Conservation (phyloP, 1,140 invertebrate genomes). For the Drosophila funebris region DNA sequence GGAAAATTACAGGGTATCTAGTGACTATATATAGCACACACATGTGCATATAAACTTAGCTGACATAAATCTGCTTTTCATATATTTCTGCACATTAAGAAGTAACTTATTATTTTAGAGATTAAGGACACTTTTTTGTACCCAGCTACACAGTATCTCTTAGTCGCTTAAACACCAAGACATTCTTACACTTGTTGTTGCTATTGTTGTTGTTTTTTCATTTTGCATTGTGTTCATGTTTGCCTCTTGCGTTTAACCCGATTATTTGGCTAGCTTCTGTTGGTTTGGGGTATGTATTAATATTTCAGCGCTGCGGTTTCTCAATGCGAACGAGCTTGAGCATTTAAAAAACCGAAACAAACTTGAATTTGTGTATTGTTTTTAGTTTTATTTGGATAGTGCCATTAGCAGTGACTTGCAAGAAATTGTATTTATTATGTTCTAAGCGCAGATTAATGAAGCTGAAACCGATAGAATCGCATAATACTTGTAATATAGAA, state of each 20-base stretch:
- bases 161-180: neutral
- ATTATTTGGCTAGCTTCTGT: slow-evolving; percentile 43
- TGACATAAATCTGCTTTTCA: no score
- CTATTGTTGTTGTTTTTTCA: neutral
- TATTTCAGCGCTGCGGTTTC: slow-evolving; percentile 35
- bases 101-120: neutral
- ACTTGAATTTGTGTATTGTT: no score
- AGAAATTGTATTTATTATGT: slow-evolving; percentile 13
- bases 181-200: neutral
- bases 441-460: slow-evolving; percentile 27
- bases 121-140: neutral
- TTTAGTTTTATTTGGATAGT: slow-evolving; percentile 1
- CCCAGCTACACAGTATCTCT: neutral
- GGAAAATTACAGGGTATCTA: no score
- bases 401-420: slow-evolving; percentile 33
- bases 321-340: slow-evolving; percentile 58
- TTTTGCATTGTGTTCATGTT: slow-evolving; percentile 15
- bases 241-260: slow-evolving; percentile 25
- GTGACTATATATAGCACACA: no score
- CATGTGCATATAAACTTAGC: no score
- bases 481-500: no score
- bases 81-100: neutral
- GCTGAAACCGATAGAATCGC: slow-evolving; percentile 17
- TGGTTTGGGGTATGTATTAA: slow-evolving; percentile 8
- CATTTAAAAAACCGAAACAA: slow-evolving; percentile 25